These are phyloP conservation scores for Anser cygnoides DNA, from an alignment of 2,113 vertebrate species.

Conservation along the genomic window DNA sequence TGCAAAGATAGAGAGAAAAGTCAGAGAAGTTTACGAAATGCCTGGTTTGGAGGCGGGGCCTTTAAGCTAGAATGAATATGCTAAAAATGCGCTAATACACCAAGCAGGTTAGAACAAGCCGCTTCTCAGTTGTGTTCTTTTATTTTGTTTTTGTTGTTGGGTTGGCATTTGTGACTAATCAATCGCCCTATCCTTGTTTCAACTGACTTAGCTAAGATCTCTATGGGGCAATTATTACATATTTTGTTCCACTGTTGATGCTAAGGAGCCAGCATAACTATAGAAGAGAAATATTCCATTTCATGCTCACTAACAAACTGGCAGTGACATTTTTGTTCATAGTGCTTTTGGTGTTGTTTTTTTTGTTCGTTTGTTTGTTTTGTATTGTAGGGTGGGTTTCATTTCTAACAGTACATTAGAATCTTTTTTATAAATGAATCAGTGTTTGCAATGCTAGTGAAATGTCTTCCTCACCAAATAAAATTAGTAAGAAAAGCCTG, in stretches of 20 bases:
- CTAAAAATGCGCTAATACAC: background rate
- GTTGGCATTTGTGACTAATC: background rate
- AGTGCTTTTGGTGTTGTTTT: background rate
- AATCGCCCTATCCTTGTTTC: background rate
- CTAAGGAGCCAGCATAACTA: background rate
- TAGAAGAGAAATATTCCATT: background rate
- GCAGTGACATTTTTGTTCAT: background rate
- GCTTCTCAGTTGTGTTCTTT: background rate
- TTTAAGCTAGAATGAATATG: background rate
- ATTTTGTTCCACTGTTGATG: background rate
- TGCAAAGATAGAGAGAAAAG: background rate
- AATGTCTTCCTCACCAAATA: background rate
- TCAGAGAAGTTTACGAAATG: background rate
- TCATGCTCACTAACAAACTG: background rate
- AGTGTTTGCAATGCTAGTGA: background rate
- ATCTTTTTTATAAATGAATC: background rate
- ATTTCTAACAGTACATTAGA: background rate
- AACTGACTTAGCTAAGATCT: background rate
- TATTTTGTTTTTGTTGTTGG: background rate
- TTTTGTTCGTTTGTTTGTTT: background rate
- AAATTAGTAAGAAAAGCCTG: background rate
- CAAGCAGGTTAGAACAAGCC: background rate
- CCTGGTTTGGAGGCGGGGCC: accelerated
- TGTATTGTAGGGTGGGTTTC: background rate
- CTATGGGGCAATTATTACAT: background rate